Percentiles rank a stretch among this genome's conserved stretches.
Evolutionary conservation across 1,140 invertebrate genomes (phyloP).

Genomic region (Drosophila azteca): DNA sequence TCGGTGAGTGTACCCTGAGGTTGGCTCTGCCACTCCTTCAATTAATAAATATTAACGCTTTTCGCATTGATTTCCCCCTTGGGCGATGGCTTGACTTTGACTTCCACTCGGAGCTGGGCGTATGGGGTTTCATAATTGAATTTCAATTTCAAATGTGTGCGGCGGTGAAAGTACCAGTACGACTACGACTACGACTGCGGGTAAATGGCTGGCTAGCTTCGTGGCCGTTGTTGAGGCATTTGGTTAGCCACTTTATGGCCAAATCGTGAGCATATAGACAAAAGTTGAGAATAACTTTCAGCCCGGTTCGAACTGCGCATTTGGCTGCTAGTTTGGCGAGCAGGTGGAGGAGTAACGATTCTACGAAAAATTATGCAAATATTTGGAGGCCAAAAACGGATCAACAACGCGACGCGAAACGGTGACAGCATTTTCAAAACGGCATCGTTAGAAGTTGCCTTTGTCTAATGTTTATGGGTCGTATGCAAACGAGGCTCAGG

Average conservation of each 20-base stretch:
- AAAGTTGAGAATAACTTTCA: constrained; percentile 28
- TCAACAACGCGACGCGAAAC: constrained; percentile 37
- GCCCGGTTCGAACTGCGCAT: constrained; percentile 58
- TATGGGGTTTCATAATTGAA: constrained; percentile 74
- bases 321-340: constrained; percentile 16
- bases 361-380: constrained; percentile 72
- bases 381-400: constrained; percentile 52
- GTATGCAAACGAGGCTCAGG: constrained; percentile 66
- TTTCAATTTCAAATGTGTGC: constrained; percentile 62
- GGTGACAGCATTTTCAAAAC: constrained; percentile 65
- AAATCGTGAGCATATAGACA: constrained; percentile 61
- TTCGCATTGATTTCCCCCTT: constrained; percentile 61
- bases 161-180: constrained; percentile 63
- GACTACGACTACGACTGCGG: constrained; percentile 63
- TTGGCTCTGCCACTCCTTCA: constrained; percentile 20
- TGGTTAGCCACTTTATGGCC: constrained; percentile 47
- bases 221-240: constrained; percentile 23
- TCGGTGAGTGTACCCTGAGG: no score
- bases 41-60: constrained; percentile 78
- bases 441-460: constrained; percentile 49
- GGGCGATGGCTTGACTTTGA: constrained; percentile 33
- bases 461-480: constrained; percentile 54
- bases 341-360: constrained; percentile 46
- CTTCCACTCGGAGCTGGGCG: constrained; percentile 55
- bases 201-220: constrained; percentile 36